Evolutionary conservation across 2,888 invertebrate species (phyloP), one percentile per base, ranked within the genome.

Genomic region (Apeira syringaria): DNA sequence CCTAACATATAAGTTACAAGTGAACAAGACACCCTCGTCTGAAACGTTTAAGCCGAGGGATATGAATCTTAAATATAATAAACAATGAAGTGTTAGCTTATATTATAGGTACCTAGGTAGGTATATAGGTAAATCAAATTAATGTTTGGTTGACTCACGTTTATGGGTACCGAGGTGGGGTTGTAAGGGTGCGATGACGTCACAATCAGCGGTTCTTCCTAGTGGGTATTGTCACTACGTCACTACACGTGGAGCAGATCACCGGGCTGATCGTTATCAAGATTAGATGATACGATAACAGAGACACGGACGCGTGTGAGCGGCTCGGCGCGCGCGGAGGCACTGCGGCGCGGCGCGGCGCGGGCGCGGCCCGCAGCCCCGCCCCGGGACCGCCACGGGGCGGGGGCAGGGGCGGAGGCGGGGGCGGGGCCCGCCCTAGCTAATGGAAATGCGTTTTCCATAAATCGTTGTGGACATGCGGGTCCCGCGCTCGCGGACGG

Each of bases 401-500:
- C 20, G 20, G 7, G 20, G 50, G 43, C 45, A 47, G 52, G 58
- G 47, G 45, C 52, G 44, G 51, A n/a, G 43, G 47, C 53, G 58
- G 45, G 51, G 43, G 47, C 53, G 58, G 48, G 50, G 35, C 59
- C 48, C 38, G 25, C 47, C 42, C 38, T 43, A 22, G 15, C 49
- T 34, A 46, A 22, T 36, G 57, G 53, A 71, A 74, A 72, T 65
- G 58, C 63, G 64, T 59, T 74, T 73, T 67, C 65, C 68, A 71
- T 68, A 71, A 68, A 71, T 49, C 46, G 51, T 20, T 30, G 35
- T 47, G 53, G 45, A 43, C 50, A 50, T 41, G 38, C 38, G 31
- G 33, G 27, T 10, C 41, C 9, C 13, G 42, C 27, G 42, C 41
- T 11, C 13, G 42, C 27, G 42, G 12, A 6, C 9, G 17, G 25